Percentiles rank a stretch among this genome's conserved stretches.
These are phyloP conservation scores for Dryobotodes eremita DNA, from an alignment of 2,888 invertebrate genomes.

Conservation along the genomic window DNA sequence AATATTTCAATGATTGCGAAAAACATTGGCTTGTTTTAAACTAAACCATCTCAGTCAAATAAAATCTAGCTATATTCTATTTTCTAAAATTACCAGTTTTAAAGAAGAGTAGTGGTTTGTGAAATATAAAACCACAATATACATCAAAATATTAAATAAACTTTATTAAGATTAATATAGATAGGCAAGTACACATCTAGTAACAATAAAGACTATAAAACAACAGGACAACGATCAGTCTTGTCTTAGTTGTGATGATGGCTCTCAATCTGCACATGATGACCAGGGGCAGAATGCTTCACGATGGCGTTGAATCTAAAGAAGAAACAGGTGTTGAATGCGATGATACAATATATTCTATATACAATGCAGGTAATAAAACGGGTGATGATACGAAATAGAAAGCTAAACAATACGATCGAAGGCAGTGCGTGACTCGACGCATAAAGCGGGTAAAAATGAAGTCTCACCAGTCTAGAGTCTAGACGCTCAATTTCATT, in stretches of 20 bases:
- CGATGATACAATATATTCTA: slow-evolving; percentile 6
- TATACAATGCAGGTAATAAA: slow-evolving; percentile 18
- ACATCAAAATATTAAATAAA: slow-evolving; percentile 67
- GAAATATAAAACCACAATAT: slow-evolving; percentile 28
- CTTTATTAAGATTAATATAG: slow-evolving; percentile 71
- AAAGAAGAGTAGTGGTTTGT: background rate
- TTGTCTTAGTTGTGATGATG: slow-evolving; percentile 81
- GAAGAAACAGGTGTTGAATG: slow-evolving; percentile 48
- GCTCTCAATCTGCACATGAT: slow-evolving; percentile 83
- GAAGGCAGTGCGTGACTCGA: slow-evolving; percentile 58
- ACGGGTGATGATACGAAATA: slow-evolving; percentile 36
- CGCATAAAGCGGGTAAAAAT: slow-evolving; percentile 45
- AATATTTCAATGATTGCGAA: background rate
- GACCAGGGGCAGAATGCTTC: slow-evolving; percentile 88
- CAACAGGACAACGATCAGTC: slow-evolving; percentile 68
- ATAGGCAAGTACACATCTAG: slow-evolving; percentile 84
- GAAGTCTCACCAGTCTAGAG: slow-evolving; percentile 30
- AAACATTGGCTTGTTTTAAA: background rate
- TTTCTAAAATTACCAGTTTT: background rate
- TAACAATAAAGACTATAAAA: slow-evolving; percentile 76
- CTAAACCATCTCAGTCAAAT: background rate
- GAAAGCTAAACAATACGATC: slow-evolving; percentile 50
- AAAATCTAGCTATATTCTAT: background rate
- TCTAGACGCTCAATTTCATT: slow-evolving; percentile 35
- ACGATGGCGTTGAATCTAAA: slow-evolving; percentile 91